Base-by-base conservation (phyloP, 2,113 vertebrate genomes). In the Microtus pennsylvanicus region DNA sequence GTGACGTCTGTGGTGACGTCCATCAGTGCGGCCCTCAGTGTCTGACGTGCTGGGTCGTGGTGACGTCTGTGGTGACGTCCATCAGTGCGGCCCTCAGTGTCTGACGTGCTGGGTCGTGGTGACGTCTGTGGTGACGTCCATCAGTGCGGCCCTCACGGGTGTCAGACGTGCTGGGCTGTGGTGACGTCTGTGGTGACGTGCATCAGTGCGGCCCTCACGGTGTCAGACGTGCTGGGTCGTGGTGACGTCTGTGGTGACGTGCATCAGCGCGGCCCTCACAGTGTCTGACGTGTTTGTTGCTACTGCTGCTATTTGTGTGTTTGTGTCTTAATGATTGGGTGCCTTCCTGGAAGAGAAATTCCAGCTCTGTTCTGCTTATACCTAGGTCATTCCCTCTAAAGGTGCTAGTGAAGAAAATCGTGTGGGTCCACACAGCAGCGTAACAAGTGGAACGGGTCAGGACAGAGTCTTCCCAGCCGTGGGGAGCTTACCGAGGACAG, bases 351-450 rank as follows among this genome's bases (percentile, higher is more conserved):
- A 52, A 69, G 35, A 89, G 9, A 65, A 89, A 81, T 97, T 94
- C 45, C 95, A 24, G 87, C 67, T 89, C 30, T 89, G 4, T 81
- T 97, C 86, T 96, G 28, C 45, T 94, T 72, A 50, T 35, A 47
- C 90, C 90, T 74, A 99, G 98, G 65, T 75, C 0, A 26, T 96
- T 96, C 76, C 97, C 97, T 96, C 95, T 67, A 95, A 98, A 97
- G 19, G 21, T 11, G 70, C 95, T 61, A 72, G 13, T 91, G 92
- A 97, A 97, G 93, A 95, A 96, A 98, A 94, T 14, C 35, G 33
- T 96, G 92, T 75, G 91, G 83, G 96, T 95, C 69, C 78, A 72
- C 89, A 98, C 16, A 95, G 9, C 72, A 93, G 50, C 10, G 0
- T 19, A 26, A 75, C 94, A 75, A 65, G 5, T 88, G 91, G 90